These are phyloP conservation scores for Lophochroa leadbeateri DNA, from an alignment of 2,113 vertebrate genomes.

Conservation along the genomic window DNA sequence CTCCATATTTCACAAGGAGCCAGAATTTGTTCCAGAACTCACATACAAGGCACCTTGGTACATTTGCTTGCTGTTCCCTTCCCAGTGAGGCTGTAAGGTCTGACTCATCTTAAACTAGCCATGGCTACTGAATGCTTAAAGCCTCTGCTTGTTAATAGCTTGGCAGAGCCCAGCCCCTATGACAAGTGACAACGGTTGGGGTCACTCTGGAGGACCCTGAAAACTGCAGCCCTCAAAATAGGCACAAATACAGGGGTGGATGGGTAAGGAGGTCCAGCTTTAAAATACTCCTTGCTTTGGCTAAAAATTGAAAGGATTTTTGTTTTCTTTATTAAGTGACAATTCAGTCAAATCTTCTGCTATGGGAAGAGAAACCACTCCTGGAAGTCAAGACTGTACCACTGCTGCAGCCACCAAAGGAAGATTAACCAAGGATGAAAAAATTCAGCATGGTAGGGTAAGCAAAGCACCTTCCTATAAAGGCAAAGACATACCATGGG, in stretches of 20 bases:
- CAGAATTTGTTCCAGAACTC: neutral
- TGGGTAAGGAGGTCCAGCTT: neutral
- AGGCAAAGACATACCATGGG: neutral
- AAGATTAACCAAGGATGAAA: neutral
- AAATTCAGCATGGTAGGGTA: constrained; percentile 59
- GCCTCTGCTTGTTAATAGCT: neutral
- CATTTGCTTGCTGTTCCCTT: neutral
- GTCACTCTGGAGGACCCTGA: neutral
- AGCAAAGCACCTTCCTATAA: neutral
- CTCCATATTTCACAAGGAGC: neutral
- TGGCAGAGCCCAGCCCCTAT: neutral
- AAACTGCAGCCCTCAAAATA: neutral
- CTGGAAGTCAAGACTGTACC: neutral
- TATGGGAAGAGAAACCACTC: neutral
- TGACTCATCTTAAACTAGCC: neutral
- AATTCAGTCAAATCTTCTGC: neutral
- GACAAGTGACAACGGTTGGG: neutral
- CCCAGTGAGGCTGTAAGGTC: neutral
- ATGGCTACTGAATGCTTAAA: neutral
- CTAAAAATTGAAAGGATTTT: neutral
- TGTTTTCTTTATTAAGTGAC: constrained; percentile 1
- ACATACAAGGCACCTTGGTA: fast-evolving
- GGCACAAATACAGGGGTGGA: neutral
- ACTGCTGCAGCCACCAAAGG: neutral
- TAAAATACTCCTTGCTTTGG: neutral